A percentile compares a stretch with the other conserved stretches of the same genome.
phyloP scores from a whole-genome alignment of 2,113 vertebrate genomes.

The Callopanchax toddi region DNA sequence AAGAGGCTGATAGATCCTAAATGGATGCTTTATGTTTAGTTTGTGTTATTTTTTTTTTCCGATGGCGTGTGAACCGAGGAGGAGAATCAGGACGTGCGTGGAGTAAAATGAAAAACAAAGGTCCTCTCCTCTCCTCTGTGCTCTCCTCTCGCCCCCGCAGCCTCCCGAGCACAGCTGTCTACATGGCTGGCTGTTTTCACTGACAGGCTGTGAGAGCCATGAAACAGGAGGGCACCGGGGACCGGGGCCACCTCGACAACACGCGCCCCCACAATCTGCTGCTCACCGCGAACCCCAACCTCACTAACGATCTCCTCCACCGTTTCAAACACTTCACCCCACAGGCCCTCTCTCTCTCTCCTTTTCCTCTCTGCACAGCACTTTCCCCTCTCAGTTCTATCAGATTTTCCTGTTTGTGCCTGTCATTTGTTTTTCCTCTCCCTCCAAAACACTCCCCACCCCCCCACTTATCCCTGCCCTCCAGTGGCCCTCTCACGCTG shows the following conservation, averaged over 20 bases:
- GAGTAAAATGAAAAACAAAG: constrained; percentile 59
- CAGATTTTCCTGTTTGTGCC: constrained; percentile 63
- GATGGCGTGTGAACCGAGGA: constrained; percentile 5
- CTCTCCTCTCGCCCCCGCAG: constrained; percentile 71
- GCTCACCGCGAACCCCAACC: constrained; percentile 54
- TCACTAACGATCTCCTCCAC: constrained; percentile 61
- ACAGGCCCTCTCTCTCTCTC: constrained; percentile 35
- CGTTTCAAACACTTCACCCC: constrained; percentile 67
- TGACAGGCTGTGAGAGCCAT: constrained; percentile 75
- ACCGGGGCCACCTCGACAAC: constrained; percentile 74
- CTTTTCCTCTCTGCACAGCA: constrained; percentile 21
- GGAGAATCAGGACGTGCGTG: constrained; percentile 50
- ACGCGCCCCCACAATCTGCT: constrained; percentile 73
- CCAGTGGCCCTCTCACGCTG: constrained; percentile 61
- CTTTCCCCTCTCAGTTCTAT: constrained; percentile 39
- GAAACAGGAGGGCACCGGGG: constrained; percentile 76
- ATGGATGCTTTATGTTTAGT: constrained; percentile 35
- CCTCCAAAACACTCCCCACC: constrained; percentile 47
- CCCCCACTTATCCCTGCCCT: constrained; percentile 47
- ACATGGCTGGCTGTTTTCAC: constrained; percentile 74
- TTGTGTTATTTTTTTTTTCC: constrained; percentile 29
- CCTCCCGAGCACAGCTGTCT: constrained; percentile 77
- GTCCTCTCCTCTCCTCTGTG: constrained; percentile 50
- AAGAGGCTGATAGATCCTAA: constrained; percentile 18
- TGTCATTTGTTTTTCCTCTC: constrained; percentile 64